phyloP scores from a whole-genome alignment of 2,797 vertebrate species.

The Orestias chungarensis region DNA sequence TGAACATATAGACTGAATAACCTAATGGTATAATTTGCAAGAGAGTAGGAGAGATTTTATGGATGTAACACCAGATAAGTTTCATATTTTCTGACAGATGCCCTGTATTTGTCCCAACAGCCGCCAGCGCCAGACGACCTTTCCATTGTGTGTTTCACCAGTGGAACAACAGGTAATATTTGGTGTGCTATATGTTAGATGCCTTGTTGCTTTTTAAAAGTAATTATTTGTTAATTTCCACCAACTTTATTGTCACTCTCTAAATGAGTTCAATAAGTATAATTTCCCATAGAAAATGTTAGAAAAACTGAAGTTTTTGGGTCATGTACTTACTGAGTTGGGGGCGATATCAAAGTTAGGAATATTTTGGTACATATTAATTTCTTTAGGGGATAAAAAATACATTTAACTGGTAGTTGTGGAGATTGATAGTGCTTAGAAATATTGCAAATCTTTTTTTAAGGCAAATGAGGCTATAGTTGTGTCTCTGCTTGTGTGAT shows the following conservation, averaged over 20 bases:
- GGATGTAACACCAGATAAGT: neutral
- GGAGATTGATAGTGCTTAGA: neutral
- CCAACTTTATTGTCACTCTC: neutral
- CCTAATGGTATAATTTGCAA: neutral
- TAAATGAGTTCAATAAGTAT: too few relatives aligned
- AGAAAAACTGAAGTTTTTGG: neutral
- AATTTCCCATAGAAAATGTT: neutral
- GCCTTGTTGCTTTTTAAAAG: neutral
- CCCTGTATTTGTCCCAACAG: slow-evolving; percentile 51
- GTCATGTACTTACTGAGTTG: neutral
- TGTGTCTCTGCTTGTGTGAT: neutral
- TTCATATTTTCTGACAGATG: neutral
- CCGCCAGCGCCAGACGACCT: slow-evolving; percentile 81
- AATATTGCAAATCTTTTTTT: too few relatives aligned
- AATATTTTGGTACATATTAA: too few relatives aligned
- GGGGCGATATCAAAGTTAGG: neutral
- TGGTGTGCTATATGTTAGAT: neutral
- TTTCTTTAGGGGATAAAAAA: too few relatives aligned
- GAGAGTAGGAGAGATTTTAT: neutral
- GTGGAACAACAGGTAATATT: slow-evolving; percentile 82
- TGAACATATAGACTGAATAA: neutral
- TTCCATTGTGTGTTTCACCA: slow-evolving; percentile 85
- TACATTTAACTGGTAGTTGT: neutral
- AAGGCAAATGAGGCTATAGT: too few relatives aligned
- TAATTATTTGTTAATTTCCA: neutral